Evolutionary conservation across 2,113 vertebrate species (phyloP), one percentile per base, ranked within the genome.

Genomic region (Xenopus borealis): DNA sequence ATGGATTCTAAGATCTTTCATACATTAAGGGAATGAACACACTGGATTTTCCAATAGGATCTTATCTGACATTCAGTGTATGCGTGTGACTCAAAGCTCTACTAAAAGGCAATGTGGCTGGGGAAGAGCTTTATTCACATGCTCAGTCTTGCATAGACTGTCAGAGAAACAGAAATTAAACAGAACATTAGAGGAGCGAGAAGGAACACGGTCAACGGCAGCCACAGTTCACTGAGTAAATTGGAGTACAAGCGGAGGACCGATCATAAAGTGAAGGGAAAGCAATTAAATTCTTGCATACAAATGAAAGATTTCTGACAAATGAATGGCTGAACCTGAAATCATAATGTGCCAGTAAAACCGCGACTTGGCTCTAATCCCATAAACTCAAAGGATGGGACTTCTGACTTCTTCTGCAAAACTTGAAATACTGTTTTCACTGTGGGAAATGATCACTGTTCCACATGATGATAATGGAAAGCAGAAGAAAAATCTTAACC

Each of bases 221-320:
- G 52, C 47, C 66, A 57, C 73, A 53, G 66, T 55, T 69, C 55
- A 69, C 16, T 27, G 73, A 53, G 46, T 69, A 76, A 63, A 76
- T 69, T 69, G 47, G 55, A 76, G 73, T 23, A 64, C 73, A 40
- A 33, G 53, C 27, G n/a, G 27, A n/a, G 33, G 66, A 19, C 73
- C 47, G 53, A 63, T 76, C 73, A 53, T 12, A 44, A 64, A 50
- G 27, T 20, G 16, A 14, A 65, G 63, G 46, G 40, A 69, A 76
- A 76, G 66, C 73, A 76, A 76, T 76, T 76, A 76, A 53, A 69
- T 69, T 53, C 47, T 53, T 17, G 27, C 66, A 55, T 53, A 55
- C 46, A 44, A 44, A 50, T 50, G 65, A 45, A 67, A 19, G 65
- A 10, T 52, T 53, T 19, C 52, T 27, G 66, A 40, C 66, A 69